Evolutionary conservation across 2,113 vertebrate species (phyloP), one percentile per base, ranked within the genome.

Genomic region (Mystacornis crossleyi): DNA sequence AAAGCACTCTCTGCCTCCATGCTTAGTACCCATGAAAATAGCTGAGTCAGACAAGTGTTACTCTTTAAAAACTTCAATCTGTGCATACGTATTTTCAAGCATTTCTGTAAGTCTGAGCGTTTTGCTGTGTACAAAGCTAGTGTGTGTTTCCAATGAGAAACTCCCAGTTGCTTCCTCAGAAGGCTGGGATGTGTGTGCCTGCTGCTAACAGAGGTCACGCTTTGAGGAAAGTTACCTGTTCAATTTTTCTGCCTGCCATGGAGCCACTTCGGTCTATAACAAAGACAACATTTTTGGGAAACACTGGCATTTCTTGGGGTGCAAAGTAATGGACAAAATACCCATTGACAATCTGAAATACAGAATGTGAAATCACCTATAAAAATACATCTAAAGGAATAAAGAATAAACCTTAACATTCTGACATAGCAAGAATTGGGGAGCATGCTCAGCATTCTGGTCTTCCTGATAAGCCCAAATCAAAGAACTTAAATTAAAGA

Each of bases 281-380:
- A 18, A 99, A 99, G 88, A 99, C 66, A 53, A 99, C 97, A 29
- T 99, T 99, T 97, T 99, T 99, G 45, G 99, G 98, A 64, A 99
- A 98, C 14, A 81, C 95, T 7, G 97, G 36, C 88, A 99, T 98
- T 85, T 95, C 90, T 17, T 47, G 90, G 1, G 99, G 99, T 60
- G 99, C 99, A 96, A 99, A 99, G 96, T 99, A 98, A 98, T 99
- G 99, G 66, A 99, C 98, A 89, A 99, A 99, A 93, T 99, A 99
- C 14, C 99, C 98, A 14, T 97, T 98, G 80, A 98, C 97, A 16
- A 97, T 98, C 99, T 99, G 96, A n/a, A 75, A 97, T 8, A 91
- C 14, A 92, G 42, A 88, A 81, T 7, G 21, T 24, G 43, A 92
- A 75, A 72, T 55, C 10, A 73, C 7, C 5, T 25, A 33, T 53